Percentiles rank a stretch among this genome's conserved stretches.
Conservation (phyloP, 2,113 vertebrate species). For the Tetraodon nigroviridis region DNA sequence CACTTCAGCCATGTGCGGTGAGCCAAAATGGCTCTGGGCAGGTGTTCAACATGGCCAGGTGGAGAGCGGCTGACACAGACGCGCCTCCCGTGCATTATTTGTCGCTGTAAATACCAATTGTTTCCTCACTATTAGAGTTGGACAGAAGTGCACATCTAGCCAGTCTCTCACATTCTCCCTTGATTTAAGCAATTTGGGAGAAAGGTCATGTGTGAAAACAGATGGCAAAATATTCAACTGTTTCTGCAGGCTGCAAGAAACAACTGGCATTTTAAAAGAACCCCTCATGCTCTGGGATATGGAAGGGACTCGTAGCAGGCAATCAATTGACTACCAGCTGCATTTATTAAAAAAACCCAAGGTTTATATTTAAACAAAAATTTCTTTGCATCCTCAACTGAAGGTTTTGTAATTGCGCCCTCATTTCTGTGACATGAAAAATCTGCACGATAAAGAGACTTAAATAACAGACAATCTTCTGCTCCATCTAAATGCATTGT, state of each 20-base stretch:
- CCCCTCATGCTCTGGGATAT: constrained; percentile 26
- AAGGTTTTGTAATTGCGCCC: constrained; percentile 6
- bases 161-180: constrained; percentile 58
- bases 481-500: constrained; percentile 19
- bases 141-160: constrained; percentile 55
- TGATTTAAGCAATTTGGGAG: constrained; percentile 69
- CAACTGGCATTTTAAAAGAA: constrained; percentile 58
- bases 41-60: constrained; percentile 70
- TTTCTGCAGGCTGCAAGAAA: constrained; percentile 52
- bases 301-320: constrained; percentile 24
- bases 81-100: constrained; percentile 40
- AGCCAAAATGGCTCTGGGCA: constrained; percentile 64
- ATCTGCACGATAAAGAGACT: constrained; percentile 4
- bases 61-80: constrained; percentile 67
- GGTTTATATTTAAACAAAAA: constrained; percentile 23
- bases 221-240: constrained; percentile 57
- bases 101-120: constrained; percentile 68
- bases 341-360: constrained; percentile 14
- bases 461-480: constrained; percentile 19
- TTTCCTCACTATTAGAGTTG: constrained; percentile 56
- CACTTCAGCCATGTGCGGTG: constrained; percentile 64
- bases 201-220: constrained; percentile 74
- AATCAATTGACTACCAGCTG: constrained; percentile 16
- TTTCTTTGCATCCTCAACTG: constrained; percentile 1
- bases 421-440: constrained; percentile 4